Conservation (phyloP, 2,113 vertebrate genomes). For the Syrmaticus mikado region DNA sequence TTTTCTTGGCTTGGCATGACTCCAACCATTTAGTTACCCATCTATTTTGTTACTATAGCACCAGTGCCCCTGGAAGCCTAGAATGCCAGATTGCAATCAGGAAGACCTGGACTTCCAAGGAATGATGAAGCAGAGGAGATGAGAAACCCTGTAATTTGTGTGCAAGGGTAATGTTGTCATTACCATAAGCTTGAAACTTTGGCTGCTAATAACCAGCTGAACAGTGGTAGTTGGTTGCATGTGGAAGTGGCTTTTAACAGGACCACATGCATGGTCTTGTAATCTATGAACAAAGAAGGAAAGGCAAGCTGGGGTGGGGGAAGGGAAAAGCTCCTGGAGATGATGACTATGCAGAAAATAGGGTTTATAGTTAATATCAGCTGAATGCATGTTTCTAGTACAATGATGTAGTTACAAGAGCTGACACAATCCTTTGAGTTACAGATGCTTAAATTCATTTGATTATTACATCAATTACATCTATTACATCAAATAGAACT, state of each 20-base stretch:
- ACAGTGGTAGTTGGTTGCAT: not conserved
- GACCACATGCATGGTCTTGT: not conserved
- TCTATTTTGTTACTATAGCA: not conserved
- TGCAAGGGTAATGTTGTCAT: constrained; percentile 7
- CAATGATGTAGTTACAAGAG: constrained; percentile 19
- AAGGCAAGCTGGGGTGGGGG: not conserved
- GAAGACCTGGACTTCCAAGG: not conserved
- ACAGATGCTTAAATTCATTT: not conserved
- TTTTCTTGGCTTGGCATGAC: not conserved
- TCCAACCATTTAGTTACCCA: not conserved
- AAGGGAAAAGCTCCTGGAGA: not conserved
- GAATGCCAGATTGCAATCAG: not conserved
- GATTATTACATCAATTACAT: not conserved
- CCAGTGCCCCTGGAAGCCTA: not conserved
- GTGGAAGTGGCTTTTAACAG: constrained; percentile 23
- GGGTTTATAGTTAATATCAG: not conserved
- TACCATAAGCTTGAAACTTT: constrained; percentile 12
- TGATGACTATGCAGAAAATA: constrained; percentile 2
- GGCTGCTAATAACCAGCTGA: constrained; percentile 15
- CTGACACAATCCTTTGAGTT: constrained; percentile 20
- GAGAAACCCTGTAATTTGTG: constrained; percentile 9
- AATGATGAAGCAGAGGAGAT: not conserved
- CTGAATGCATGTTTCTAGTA: not conserved
- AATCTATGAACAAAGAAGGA: not conserved
- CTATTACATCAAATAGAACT: not conserved